These are phyloP conservation scores for Ictalurus punctatus DNA, from an alignment of 2,113 vertebrate genomes.

Conservation along the genomic window DNA sequence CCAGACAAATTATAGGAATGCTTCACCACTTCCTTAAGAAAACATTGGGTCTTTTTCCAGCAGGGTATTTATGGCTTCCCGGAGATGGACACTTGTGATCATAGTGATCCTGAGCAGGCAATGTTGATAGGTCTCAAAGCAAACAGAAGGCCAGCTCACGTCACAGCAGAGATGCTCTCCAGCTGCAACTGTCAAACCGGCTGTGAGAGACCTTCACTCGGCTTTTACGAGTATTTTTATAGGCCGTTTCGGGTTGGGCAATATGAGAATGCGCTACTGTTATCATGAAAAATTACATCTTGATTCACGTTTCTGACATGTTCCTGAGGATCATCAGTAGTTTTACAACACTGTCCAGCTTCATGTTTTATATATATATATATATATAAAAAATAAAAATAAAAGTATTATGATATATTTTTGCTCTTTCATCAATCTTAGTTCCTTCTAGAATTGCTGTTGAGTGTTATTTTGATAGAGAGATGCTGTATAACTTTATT, in stretches of 20 bases:
- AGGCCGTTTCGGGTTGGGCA: not conserved
- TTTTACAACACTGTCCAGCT: not conserved
- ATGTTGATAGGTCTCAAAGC: constrained; percentile 21
- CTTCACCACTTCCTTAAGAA: constrained; percentile 30
- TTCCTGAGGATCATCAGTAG: not conserved
- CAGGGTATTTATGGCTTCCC: constrained; percentile 7
- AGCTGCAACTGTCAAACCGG: constrained; percentile 14
- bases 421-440: not conserved
- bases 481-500: not conserved
- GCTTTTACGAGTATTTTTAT: not conserved
- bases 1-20: constrained; percentile 12
- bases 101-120: constrained; percentile 13
- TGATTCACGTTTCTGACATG: not conserved
- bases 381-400: not conserved
- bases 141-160: constrained; percentile 36
- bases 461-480: not conserved
- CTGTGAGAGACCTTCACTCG: not conserved
- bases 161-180: constrained; percentile 26
- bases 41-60: constrained; percentile 19
- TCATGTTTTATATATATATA: not conserved
- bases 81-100: constrained; percentile 12
- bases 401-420: not conserved
- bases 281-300: not conserved
- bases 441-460: not conserved
- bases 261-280: not conserved